Base-by-base conservation (phyloP, 2,113 vertebrate genomes). In the Acinonyx jubatus region DNA sequence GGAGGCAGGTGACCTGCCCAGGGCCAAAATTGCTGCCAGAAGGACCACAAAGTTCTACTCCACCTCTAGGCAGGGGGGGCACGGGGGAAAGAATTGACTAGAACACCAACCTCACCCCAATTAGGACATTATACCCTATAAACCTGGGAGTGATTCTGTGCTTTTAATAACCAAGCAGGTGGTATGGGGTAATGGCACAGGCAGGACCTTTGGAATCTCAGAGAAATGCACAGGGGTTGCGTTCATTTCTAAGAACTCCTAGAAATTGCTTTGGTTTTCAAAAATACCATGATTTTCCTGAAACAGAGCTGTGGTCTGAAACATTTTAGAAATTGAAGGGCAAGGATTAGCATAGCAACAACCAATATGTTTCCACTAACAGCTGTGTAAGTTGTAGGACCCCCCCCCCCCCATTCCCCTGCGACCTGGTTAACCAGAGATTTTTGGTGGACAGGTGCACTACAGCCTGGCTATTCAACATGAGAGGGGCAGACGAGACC, bases 1-100 rank as follows among this genome's bases (percentile, higher is more conserved):
- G 0, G 55, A 76, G 38, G 33, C 1, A 0, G n/a, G 13, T 52
- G 82, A 41, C 14, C 48, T 10, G 18, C 55, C 69, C 2, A 0
- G 52, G 45, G 27, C 14, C 2, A 0, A n/a, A 5, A 23, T 1
- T 45, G 15, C 18, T 25, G 61, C 45, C 86, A 10, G 63, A 29
- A 41, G 41, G 68, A 48, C 45, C 7, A 0, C 0, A 0, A 19
- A 14, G 23, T 13, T 52, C 41, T 69, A 4, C 38, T 36, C 48
- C 55, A 38, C 52, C 65, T 50, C 69, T 48, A 3, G 14, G 31
- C 13, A n/a, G 36, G 18, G 4, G n/a, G 6, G 33, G 6, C 3
- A 45, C 45, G 21, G n/a, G n/a, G 29, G 7, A 4, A 21, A 82
- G 31, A 79, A 52, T 1, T 38, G 83, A 23, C 29, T 27, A 36